phyloP scores from a whole-genome alignment of 2,888 invertebrate species.

The Xestia rhomboidea region DNA sequence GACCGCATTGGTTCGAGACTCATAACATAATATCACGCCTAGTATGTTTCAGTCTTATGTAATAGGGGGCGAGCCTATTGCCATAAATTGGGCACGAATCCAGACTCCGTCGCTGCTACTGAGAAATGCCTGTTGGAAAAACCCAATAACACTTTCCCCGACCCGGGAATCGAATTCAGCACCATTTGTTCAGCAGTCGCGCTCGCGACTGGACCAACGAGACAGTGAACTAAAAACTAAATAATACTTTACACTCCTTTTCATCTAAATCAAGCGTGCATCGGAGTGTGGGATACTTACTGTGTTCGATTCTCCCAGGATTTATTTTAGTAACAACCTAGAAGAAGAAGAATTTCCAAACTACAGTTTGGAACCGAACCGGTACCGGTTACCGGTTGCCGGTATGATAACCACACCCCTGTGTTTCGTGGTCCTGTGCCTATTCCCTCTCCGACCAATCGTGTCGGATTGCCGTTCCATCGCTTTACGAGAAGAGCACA shows the following conservation, averaged over 20 bases:
- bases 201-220: background rate
- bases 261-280: background rate
- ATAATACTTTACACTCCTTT: background rate
- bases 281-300: too few species aligned
- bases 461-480: background rate
- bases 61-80: too few species aligned
- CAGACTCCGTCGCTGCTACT: background rate
- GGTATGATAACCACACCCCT: too few species aligned
- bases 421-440: background rate
- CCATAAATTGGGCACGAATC: too few species aligned
- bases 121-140: background rate
- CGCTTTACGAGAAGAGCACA: background rate
- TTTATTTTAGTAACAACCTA: too few species aligned
- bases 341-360: too few species aligned
- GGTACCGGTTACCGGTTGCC: too few species aligned
- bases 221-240: background rate
- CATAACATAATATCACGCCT: background rate
- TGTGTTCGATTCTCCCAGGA: too few species aligned
- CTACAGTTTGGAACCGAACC: too few species aligned
- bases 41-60: too few species aligned
- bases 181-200: too few species aligned
- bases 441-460: background rate
- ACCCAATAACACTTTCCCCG: background rate
- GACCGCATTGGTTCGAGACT: background rate
- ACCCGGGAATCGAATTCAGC: background rate